phyloP scores from a whole-genome alignment of 2,797 vertebrate species.

The Karalla daura region DNA sequence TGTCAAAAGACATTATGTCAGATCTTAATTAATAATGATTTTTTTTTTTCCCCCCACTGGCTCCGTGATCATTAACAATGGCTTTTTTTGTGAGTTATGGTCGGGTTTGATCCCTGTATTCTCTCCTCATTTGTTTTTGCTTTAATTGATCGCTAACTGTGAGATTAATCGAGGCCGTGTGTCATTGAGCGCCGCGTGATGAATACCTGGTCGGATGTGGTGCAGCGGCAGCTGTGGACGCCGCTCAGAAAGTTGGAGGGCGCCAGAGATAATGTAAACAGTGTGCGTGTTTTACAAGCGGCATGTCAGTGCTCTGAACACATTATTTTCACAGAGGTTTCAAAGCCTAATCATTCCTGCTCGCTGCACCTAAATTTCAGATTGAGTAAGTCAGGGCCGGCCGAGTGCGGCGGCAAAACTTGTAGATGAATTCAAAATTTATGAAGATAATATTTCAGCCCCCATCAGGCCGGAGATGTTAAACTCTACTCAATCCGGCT shows the following conservation, averaged over 20 bases:
- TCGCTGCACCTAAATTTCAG: slow-evolving; percentile 85
- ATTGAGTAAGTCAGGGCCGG: slow-evolving; percentile 87
- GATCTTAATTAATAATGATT: slow-evolving; percentile 83
- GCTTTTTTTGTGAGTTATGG: slow-evolving; percentile 91
- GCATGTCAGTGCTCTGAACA: slow-evolving; percentile 73
- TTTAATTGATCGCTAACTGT: slow-evolving; percentile 94
- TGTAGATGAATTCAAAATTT: slow-evolving; percentile 89
- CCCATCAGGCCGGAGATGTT: slow-evolving; percentile 82
- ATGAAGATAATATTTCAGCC: slow-evolving; percentile 90
- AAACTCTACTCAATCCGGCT: slow-evolving; percentile 85
- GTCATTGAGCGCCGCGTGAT: slow-evolving; percentile 87
- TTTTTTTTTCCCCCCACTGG: slow-evolving; percentile 69
- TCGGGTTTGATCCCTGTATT: slow-evolving; percentile 90
- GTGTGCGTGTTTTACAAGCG: slow-evolving; percentile 73
- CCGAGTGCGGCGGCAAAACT: slow-evolving; percentile 82
- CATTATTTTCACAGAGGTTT: slow-evolving; percentile 84
- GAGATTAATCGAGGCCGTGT: slow-evolving; percentile 92
- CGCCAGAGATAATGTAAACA: slow-evolving; percentile 83
- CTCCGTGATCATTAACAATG: slow-evolving; percentile 77
- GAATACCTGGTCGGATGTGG: slow-evolving; percentile 89
- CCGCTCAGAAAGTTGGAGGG: slow-evolving; percentile 88
- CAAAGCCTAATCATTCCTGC: slow-evolving; percentile 83
- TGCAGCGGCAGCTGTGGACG: slow-evolving; percentile 79
- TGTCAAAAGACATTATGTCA: slow-evolving; percentile 79
- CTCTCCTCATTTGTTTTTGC: slow-evolving; percentile 95